Conservation (phyloP, 2,797 vertebrate genomes). For the Cirrhinus mrigala region DNA sequence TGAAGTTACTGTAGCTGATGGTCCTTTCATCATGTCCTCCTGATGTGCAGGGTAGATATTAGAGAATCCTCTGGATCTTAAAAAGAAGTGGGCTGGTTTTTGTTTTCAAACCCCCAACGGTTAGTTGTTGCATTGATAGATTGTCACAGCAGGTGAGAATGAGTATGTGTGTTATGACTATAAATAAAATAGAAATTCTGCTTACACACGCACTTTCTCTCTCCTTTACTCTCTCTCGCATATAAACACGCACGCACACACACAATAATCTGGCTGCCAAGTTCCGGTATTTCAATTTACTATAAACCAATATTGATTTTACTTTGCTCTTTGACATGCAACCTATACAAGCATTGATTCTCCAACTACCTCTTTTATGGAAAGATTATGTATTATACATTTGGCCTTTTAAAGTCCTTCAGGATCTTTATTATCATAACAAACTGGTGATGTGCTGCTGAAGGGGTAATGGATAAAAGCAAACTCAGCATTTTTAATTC, state of each 20-base stretch:
- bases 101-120: not conserved
- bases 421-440: conserved; percentile 37
- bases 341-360: conserved; percentile 69
- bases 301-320: conserved; percentile 71
- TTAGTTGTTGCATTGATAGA: conserved; percentile 28
- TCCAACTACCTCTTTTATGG: conserved; percentile 43
- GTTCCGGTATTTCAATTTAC: conserved; percentile 23
- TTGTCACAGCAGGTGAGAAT: not conserved
- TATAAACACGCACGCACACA: not conserved
- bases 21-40: conserved; percentile 14
- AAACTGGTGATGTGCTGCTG: not conserved
- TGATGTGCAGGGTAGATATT: not conserved
- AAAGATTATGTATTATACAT: conserved; percentile 52
- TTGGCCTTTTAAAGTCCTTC: conserved; percentile 45
- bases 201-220: not conserved
- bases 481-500: conserved; percentile 5
- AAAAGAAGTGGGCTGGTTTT: not conserved
- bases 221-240: not conserved
- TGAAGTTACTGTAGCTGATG: not conserved
- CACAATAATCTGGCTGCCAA: not conserved
- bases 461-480: not conserved
- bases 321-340: conserved; percentile 65
- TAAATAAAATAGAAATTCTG: conserved; percentile 16
- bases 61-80: not conserved
- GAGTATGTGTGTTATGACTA: not conserved